A percentile compares a stretch with the other conserved stretches of the same genome.
These are phyloP conservation scores for Thermophis baileyi DNA, from an alignment of 2,113 vertebrate genomes.

Conservation along the genomic window DNA sequence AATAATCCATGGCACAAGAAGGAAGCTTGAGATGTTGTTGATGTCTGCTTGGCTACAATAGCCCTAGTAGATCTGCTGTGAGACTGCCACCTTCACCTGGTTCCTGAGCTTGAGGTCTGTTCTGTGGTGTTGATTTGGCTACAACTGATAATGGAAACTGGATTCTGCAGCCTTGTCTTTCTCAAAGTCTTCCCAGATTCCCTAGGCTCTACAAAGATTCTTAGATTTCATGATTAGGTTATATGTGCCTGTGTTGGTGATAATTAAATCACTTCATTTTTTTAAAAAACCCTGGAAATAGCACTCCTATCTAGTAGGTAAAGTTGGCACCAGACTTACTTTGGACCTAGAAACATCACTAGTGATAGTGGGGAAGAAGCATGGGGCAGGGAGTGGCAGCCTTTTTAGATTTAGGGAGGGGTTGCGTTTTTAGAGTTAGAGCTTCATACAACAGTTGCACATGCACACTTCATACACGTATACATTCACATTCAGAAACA, in stretches of 20 bases:
- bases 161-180: too few species aligned
- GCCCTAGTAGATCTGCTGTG: background rate
- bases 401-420: background rate
- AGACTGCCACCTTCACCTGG: background rate
- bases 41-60: background rate
- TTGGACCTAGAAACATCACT: background rate
- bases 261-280: background rate
- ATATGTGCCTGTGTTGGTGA: background rate
- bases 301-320: background rate
- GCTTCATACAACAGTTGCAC: background rate
- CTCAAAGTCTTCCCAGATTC: too few species aligned
- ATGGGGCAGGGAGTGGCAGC: background rate
- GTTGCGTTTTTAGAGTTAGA: background rate
- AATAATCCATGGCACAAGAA: background rate
- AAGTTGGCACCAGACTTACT: background rate
- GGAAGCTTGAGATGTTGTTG: background rate
- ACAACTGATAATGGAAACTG: background rate
- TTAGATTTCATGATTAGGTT: background rate
- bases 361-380: background rate
- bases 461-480: background rate
- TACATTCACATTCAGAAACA: background rate
- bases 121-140: background rate
- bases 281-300: background rate
- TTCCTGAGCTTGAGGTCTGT: background rate
- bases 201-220: background rate